A percentile compares a stretch with the other conserved stretches of the same genome.
Conservation (phyloP, 2,797 vertebrate species). For the Amphiprion clarkii region DNA sequence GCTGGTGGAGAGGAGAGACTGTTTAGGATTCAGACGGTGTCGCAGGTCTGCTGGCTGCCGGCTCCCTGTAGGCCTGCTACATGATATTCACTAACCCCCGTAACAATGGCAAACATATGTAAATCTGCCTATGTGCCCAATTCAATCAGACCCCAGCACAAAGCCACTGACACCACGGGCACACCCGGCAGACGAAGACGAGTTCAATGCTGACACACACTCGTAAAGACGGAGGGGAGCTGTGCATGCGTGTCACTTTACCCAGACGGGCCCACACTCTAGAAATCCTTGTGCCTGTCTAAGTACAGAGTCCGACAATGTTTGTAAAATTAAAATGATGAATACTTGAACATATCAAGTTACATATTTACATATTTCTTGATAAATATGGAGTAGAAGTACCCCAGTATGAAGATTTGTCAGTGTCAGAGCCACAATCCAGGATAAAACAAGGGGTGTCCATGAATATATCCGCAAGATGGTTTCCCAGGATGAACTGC, state of each 20-base stretch:
- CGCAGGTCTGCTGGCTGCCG: conserved; percentile 70
- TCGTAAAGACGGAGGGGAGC: conserved; percentile 2
- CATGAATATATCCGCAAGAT: too few relatives aligned
- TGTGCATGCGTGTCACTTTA: conserved; percentile 4
- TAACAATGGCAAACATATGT: conserved; percentile 88
- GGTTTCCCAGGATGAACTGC: too few relatives aligned
- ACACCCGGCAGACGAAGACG: conserved; percentile 47
- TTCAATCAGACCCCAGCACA: conserved; percentile 82
- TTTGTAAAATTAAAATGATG: neutral
- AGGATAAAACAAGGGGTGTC: too few relatives aligned
- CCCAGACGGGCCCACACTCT: neutral
- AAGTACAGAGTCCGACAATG: neutral
- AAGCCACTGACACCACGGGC: conserved; percentile 72
- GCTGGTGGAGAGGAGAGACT: conserved; percentile 34
- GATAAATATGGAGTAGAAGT: too few relatives aligned
- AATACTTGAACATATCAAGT: neutral
- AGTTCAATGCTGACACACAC: conserved; percentile 29
- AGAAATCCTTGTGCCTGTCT: neutral
- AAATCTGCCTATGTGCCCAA: conserved; percentile 82
- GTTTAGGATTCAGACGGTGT: conserved; percentile 79
- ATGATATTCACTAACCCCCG: conserved; percentile 86
- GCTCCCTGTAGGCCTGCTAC: conserved; percentile 82
- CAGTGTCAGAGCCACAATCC: too few relatives aligned
- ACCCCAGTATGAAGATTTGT: too few relatives aligned
- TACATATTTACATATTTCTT: too few relatives aligned